These are phyloP conservation scores for Apomyelois bistriatella DNA, from an alignment of 2,888 invertebrate genomes.

Conservation along the genomic window DNA sequence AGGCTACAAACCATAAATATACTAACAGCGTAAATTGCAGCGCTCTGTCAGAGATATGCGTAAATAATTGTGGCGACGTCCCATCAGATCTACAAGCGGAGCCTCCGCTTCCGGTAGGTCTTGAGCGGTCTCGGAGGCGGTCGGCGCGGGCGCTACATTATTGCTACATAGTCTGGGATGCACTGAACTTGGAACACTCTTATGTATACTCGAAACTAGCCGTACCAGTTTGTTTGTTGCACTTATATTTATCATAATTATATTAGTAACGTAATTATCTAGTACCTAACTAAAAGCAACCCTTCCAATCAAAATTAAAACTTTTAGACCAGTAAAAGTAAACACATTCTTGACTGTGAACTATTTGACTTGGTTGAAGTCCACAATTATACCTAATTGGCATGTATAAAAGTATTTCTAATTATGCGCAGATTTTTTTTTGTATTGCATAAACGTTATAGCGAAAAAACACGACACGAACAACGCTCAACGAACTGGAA, in stretches of 20 bases:
- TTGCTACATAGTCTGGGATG: conserved; percentile 10
- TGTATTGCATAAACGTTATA: too few relatives aligned
- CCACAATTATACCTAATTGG: too few relatives aligned
- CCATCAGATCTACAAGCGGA: conserved; percentile 89
- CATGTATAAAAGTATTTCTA: too few relatives aligned
- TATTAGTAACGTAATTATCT: neutral
- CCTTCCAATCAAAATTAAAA: neutral
- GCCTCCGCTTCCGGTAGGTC: conserved; percentile 12
- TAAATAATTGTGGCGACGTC: conserved; percentile 94
- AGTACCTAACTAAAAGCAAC: neutral
- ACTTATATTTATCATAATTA: neutral
- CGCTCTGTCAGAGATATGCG: conserved; percentile 97
- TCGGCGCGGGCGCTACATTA: conserved; percentile 11
- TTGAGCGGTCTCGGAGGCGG: neutral
- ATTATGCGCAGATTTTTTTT: too few relatives aligned
- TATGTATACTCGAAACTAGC: neutral
- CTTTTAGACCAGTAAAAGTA: too few relatives aligned
- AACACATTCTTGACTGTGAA: too few relatives aligned
- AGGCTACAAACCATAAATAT: too few relatives aligned
- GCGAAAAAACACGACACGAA: too few relatives aligned
- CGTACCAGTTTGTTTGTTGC: neutral
- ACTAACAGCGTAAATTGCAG: conserved; percentile 98
- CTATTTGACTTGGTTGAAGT: too few relatives aligned
- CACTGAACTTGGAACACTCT: neutral
- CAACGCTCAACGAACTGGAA: too few relatives aligned